Conservation (phyloP, 2,888 invertebrate genomes). For the Bellardia pandia region DNA sequence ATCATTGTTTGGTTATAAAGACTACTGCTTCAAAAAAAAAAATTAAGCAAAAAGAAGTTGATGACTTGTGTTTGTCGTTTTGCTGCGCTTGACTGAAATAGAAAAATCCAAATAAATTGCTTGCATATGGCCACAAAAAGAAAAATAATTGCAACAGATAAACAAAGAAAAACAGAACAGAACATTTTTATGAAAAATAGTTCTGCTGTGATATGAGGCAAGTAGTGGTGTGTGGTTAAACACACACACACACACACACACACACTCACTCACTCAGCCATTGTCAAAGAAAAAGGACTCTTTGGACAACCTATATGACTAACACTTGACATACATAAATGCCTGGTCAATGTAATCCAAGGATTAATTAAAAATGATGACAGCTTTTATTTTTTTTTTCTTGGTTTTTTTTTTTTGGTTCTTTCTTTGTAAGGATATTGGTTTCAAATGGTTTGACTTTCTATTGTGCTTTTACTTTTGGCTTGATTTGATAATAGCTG, state of each 20-base stretch:
- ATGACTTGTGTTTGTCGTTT: conserved; percentile 18
- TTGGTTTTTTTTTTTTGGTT: neutral
- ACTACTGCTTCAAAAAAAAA: neutral
- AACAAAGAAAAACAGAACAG: conserved; percentile 13
- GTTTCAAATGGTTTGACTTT: conserved; percentile 27
- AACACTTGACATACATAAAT: conserved; percentile 68
- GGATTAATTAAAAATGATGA: conserved; percentile 72
- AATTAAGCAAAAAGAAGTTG: neutral
- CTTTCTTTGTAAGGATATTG: conserved; percentile 37
- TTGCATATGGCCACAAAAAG: conserved; percentile 57
- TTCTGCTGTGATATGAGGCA: neutral
- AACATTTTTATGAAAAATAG: conserved; percentile 17
- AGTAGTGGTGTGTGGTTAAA: neutral
- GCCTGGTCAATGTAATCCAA: conserved; percentile 70
- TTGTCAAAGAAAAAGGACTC: neutral
- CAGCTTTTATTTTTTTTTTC: conserved; percentile 32
- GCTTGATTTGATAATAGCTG: neutral
- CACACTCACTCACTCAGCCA: neutral
- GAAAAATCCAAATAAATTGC: conserved; percentile 63
- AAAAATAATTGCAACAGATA: conserved; percentile 10
- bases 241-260: neutral
- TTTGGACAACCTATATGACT: neutral
- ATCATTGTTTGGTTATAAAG: conserved; percentile 38
- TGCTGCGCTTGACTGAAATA: conserved; percentile 45
- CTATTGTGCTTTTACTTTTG: neutral